A percentile compares a stretch with the other conserved stretches of the same genome.
Conservation (phyloP, 2,888 invertebrate genomes). For the Nowickia ferox region DNA sequence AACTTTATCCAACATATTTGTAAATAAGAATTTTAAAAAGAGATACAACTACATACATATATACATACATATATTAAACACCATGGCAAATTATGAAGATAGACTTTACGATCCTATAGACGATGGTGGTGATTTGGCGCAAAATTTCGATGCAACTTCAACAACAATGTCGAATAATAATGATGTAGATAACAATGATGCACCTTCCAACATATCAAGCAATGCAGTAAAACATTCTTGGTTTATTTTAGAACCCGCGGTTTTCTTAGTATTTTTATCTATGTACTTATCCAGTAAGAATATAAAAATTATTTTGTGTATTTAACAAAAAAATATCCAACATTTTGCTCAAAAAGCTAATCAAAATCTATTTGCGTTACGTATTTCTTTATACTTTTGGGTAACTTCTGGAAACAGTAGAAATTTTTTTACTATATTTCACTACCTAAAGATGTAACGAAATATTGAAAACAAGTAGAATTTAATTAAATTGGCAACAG, state of each 20-base stretch:
- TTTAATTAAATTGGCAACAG: too few species aligned
- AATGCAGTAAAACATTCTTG: conserved; percentile 71
- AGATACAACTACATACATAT: not conserved
- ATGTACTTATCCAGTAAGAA: conserved; percentile 80
- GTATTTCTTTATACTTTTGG: conserved; percentile 28
- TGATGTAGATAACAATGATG: not conserved
- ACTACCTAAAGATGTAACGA: too few species aligned
- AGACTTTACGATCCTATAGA: conserved; percentile 73
- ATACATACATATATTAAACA: not conserved
- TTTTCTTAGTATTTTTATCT: conserved; percentile 80
- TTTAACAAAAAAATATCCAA: too few species aligned
- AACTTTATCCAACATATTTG: not conserved
- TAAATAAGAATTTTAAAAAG: not conserved
- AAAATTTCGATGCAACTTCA: conserved; percentile 68
- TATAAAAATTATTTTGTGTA: not conserved
- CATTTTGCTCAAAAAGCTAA: not conserved
- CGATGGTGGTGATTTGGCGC: conserved; percentile 28
- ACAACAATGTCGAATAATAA: conserved; percentile 33
- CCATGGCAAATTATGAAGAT: conserved; percentile 75
- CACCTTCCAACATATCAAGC: not conserved
- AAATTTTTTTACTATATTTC: too few species aligned
- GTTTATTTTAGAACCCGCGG: conserved; percentile 82
- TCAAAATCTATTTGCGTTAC: not conserved
- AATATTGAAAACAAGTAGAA: too few species aligned
- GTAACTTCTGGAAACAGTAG: too few species aligned